Conservation (phyloP, 2,113 vertebrate genomes). For the Vulpes lagopus region DNA sequence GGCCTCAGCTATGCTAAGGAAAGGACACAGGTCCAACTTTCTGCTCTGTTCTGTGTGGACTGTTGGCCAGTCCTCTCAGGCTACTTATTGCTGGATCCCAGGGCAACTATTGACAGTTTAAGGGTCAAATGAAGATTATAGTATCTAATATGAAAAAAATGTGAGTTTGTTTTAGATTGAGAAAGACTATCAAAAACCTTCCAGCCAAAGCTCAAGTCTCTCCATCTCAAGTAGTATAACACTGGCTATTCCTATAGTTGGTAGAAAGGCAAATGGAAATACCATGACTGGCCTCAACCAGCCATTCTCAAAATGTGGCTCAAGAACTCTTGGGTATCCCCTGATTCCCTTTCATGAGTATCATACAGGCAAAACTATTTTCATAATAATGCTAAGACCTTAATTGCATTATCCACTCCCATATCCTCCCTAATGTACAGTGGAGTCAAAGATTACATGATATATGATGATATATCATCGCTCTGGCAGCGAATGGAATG, state of each 20-base stretch:
- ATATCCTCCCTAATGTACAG: background rate
- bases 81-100: background rate
- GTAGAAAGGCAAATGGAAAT: background rate
- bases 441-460: background rate
- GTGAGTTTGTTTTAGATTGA: constrained; percentile 39
- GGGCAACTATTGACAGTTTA: background rate
- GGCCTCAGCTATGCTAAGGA: background rate
- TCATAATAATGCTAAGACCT: background rate
- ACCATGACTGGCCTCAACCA: background rate
- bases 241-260: background rate
- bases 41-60: background rate
- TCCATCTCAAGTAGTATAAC: background rate
- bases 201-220: background rate
- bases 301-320: background rate
- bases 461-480: background rate
- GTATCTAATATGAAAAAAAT: background rate
- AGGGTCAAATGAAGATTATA: background rate
- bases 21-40: background rate
- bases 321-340: background rate
- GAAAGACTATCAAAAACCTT: background rate
- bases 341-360: background rate
- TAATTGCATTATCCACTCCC: background rate
- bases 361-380: background rate
- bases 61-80: background rate
- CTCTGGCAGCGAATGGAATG: background rate